Evolutionary conservation across 2,113 vertebrate species (phyloP).

Genomic region (Barbus barbus): DNA sequence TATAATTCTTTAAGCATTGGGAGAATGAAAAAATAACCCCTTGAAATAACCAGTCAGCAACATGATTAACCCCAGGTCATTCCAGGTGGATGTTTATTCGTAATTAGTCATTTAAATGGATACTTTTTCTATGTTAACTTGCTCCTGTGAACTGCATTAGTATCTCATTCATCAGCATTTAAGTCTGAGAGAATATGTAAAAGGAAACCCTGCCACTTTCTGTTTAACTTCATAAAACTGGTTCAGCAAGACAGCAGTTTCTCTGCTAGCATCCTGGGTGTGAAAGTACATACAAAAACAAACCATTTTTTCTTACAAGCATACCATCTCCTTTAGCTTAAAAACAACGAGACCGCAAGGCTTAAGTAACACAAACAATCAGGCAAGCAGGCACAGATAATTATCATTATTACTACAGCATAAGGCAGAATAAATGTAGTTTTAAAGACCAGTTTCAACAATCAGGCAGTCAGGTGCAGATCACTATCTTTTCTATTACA

Average conservation of each 20-base stretch:
- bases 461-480: constrained; percentile 11
- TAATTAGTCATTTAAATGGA: neutral
- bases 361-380: neutral
- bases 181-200: neutral
- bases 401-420: neutral
- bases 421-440: neutral
- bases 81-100: neutral
- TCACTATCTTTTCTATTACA: constrained; percentile 12
- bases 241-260: neutral
- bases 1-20: too few species aligned
- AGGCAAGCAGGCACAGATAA: neutral
- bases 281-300: constrained; percentile 17
- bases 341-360: neutral
- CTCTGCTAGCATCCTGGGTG: constrained; percentile 10
- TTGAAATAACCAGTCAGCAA: neutral
- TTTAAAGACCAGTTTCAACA: constrained; percentile 8
- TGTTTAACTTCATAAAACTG: neutral
- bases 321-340: neutral
- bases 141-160: neutral
- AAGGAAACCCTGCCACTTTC: neutral
- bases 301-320: constrained; percentile 5
- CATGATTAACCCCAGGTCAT: neutral
- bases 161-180: neutral
- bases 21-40: neutral
- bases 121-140: neutral